phyloP scores from a whole-genome alignment of 2,113 vertebrate genomes.

The Plecotus auritus region DNA sequence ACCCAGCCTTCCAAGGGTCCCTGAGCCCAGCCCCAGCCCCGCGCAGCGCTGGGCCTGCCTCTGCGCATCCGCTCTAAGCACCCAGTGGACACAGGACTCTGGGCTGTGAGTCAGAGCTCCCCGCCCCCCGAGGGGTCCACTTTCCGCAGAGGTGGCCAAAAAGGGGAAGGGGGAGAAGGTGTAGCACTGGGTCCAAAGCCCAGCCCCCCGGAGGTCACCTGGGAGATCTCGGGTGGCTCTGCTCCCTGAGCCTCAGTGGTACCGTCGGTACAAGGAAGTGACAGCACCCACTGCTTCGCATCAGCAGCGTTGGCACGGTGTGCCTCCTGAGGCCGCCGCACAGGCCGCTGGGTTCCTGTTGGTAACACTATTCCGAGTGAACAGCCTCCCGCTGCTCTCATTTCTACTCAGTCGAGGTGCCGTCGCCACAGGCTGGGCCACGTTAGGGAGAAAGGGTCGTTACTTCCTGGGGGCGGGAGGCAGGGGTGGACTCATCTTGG shows the following conservation, averaged over 20 bases:
- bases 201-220: accelerated
- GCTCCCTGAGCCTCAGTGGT: background rate
- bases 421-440: accelerated
- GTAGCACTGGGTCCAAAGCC: accelerated
- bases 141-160: background rate
- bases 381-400: accelerated
- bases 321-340: accelerated
- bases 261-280: accelerated
- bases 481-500: accelerated
- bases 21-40: background rate
- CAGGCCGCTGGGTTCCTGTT: accelerated
- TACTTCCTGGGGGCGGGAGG: accelerated
- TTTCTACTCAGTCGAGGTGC: accelerated
- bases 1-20: background rate
- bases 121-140: accelerated
- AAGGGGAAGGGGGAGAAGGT: accelerated
- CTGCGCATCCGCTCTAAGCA: accelerated
- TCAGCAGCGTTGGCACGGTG: accelerated
- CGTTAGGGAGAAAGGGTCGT: accelerated
- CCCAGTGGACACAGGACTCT: background rate
- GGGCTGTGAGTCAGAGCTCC: background rate
- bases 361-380: accelerated
- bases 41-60: background rate
- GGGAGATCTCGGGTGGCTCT: accelerated
- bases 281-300: accelerated